phyloP scores from a whole-genome alignment of 2,888 invertebrate genomes.

The Rhingia campestris region DNA sequence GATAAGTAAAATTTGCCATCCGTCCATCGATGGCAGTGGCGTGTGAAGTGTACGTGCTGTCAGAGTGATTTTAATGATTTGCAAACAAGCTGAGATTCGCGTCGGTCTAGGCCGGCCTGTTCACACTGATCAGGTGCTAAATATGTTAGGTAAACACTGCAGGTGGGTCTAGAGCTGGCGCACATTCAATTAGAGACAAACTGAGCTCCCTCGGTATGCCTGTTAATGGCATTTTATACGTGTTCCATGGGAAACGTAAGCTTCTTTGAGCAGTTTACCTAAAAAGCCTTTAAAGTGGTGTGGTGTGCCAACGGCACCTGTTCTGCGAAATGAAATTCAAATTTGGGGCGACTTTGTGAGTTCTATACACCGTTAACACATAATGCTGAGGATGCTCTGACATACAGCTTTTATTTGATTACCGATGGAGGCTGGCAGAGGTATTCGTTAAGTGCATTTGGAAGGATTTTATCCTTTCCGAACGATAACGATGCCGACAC shows the following conservation, averaged over 20 bases:
- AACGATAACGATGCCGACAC: conserved; percentile 15
- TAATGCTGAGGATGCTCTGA: neutral
- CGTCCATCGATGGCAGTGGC: conserved; percentile 32
- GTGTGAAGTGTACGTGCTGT: conserved; percentile 70
- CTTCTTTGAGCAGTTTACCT: conserved; percentile 37
- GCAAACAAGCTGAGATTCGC: conserved; percentile 61
- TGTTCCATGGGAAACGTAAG: conserved; percentile 49
- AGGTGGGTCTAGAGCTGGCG: conserved; percentile 4
- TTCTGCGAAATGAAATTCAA: conserved; percentile 44
- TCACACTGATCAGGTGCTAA: conserved; percentile 61
- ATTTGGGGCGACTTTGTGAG: conserved; percentile 6
- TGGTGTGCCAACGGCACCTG: conserved; percentile 34
- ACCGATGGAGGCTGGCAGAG: conserved; percentile 23
- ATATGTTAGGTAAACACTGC: conserved; percentile 53
- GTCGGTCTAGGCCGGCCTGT: conserved; percentile 13
- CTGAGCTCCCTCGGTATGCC: neutral
- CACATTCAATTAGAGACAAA: conserved; percentile 58
- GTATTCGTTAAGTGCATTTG: conserved; percentile 40
- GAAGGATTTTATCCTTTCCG: conserved; percentile 28
- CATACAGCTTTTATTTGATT: conserved; percentile 35
- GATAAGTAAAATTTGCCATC: conserved; percentile 64
- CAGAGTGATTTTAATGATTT: conserved; percentile 71
- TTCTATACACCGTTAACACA: neutral
- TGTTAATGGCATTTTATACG: conserved; percentile 43
- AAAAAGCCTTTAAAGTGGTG: conserved; percentile 14